Evolutionary conservation across 2,888 invertebrate species (phyloP), one percentile per base, ranked within the genome.

Genomic region (Desoria tigrina): DNA sequence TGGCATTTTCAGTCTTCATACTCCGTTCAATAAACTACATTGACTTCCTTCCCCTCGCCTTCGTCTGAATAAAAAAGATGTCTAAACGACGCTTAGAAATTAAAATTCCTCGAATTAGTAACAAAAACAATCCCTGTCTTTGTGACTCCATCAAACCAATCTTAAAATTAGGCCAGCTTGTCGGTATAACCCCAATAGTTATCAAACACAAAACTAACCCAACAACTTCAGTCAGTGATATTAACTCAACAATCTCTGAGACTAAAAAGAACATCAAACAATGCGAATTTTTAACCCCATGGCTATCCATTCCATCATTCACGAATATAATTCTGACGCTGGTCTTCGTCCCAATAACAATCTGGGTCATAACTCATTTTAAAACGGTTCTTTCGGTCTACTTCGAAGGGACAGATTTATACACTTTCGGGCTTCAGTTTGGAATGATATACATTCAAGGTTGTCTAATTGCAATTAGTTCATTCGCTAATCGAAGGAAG

Each of bases 341-440:
- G 7, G 24, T 24, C n/a, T 18, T 53, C 9, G 21, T 18, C 9
- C 26, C 24, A 26, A 53, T 53, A n/a, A 53, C 53, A 4, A 4
- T 24, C 24, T 53, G 53, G 53, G 53, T 53, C 7, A 6, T 53
- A 24, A 6, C 26, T 4, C 21, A 53, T n/a, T 9, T 53, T 7
- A 53, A 21, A n/a, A 53, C 6, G 4, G 26, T 53, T 6, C 7
- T 53, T 9, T 9, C 14, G 9, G 7, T n/a, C 6, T 9, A 24
- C 24, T 53, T 24, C n/a, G 7, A 26, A 9, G 53, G 53, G 11
- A 53, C 53, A 7, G 53, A 53, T 53, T 26, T 53, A 7, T 53
- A 53, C 27, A 53, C 53, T 7, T 53, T 53, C 26, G 6, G 14
- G 21, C 6, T 53, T n/a, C 24, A 53, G 26, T 9, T 53, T 24